Conservation (phyloP, 2,113 vertebrate species). For the Diphyllodes magnificus region DNA sequence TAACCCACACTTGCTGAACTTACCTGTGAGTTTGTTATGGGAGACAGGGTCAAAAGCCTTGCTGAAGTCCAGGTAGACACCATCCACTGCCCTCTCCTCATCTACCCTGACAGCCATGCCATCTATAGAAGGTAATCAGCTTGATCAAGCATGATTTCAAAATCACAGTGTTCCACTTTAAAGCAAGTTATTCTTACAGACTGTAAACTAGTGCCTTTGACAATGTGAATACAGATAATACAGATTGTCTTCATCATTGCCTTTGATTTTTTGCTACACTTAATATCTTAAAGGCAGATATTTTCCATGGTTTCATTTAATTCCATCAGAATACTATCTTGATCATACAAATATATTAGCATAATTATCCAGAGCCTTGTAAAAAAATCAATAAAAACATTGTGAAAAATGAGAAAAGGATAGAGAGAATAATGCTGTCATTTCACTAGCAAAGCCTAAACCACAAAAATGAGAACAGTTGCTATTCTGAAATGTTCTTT, state of each 20-base stretch:
- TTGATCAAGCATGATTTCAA: not conserved
- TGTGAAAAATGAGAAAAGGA: not conserved
- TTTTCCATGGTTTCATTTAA: not conserved
- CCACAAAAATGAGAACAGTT: not conserved
- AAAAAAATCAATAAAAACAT: not conserved
- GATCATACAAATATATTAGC: not conserved
- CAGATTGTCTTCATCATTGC: not conserved
- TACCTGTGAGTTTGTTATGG: not conserved
- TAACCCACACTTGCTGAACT: not conserved
- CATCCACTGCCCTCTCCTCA: not conserved
- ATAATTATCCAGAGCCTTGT: not conserved
- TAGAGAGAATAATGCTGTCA: not conserved
- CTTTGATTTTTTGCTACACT: not conserved
- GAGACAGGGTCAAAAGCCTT: not conserved
- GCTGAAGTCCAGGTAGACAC: not conserved
- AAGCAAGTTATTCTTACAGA: not conserved
- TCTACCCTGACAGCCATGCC: not conserved
- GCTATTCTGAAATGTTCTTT: not conserved
- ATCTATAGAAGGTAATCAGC: not conserved
- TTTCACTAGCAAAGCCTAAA: not conserved
- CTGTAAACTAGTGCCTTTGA: not conserved
- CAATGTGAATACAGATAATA: not conserved
- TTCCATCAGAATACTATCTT: not conserved
- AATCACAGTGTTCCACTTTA: not conserved
- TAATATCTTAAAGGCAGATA: not conserved